Base-by-base conservation (phyloP, 2,888 invertebrate species). In the Dioctria linearis region DNA sequence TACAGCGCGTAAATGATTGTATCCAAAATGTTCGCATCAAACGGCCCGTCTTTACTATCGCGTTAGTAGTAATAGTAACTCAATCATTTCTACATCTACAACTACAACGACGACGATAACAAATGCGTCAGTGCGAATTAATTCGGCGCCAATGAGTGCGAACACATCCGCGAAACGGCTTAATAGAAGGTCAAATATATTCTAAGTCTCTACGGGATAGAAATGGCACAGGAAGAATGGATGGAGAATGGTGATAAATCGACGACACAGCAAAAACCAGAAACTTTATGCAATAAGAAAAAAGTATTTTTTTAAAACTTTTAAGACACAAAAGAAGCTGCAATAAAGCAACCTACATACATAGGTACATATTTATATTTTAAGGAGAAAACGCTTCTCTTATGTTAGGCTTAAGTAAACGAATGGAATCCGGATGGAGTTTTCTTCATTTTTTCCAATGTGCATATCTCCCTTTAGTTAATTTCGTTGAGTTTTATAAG, bases 1-100 rank as follows among this genome's bases (percentile, higher is more conserved):
- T 85, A 92, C 91, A 76, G 85, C 86, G 84, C 88, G 88, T 80
- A 89, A 89, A 89, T 89, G 89, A 89, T 89, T 88, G 83, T 89
- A 87, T 83, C 88, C 88, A 82, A 88, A 89, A 86, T 89, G 89
- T 88, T 89, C 88, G 87, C 89, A 89, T 87, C 89, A 89, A 84
- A 81, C 78, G 59, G 65, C 69, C 49, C 61, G 61, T 37, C 61
- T 59, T 6, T 66, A 63, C 49, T 75, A 57, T 42, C 67, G 80
- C 11, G 49, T 65, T 51, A 76, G 57, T 43, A 61, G 9, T 13
- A 59, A 39, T 49, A 51, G 25, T 13, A n/a, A 8, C n/a, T 43
- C 65, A 61, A 25, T 25, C 25, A 25, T 25, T 25, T 25, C 25
- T 25, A 25, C 25, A 25, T 25, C 25, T 25, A 25, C 25, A 25